phyloP scores from a whole-genome alignment of 2,113 vertebrate genomes.

The Larimichthys crocea region DNA sequence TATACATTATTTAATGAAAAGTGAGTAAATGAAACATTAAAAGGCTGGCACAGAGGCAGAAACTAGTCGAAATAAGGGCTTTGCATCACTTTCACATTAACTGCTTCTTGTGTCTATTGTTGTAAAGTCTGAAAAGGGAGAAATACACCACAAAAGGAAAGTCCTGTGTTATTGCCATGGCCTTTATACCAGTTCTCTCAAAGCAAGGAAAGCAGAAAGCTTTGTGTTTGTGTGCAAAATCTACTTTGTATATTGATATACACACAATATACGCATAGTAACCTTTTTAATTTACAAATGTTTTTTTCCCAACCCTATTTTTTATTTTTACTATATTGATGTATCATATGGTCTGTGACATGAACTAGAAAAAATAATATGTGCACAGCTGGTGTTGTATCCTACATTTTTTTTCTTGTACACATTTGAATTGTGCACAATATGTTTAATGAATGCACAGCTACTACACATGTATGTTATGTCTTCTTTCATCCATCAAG shows the following conservation, averaged over 20 bases:
- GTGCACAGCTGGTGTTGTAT: conserved; percentile 41
- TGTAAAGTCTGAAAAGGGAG: background rate
- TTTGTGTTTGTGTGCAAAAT: background rate
- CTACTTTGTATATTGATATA: background rate
- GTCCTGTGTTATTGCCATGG: background rate
- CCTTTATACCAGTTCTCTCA: background rate
- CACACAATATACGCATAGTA: background rate
- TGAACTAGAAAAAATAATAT: conserved; percentile 16
- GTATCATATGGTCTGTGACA: conserved; percentile 6
- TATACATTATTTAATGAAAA: conserved; percentile 67
- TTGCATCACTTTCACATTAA: conserved; percentile 20
- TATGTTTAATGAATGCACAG: conserved; percentile 23
- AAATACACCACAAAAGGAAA: background rate
- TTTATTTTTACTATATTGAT: background rate
- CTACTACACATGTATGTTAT: conserved; percentile 22
- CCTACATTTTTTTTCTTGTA: background rate
- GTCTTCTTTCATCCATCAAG: conserved; percentile 50
- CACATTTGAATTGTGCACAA: conserved; percentile 15
- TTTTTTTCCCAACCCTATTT: background rate
- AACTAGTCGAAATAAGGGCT: conserved; percentile 11
- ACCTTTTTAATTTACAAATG: background rate
- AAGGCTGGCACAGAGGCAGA: conserved; percentile 35
- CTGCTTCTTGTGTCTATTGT: conserved; percentile 10
- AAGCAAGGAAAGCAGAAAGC: background rate
- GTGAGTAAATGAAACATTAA: conserved; percentile 66